phyloP scores from a whole-genome alignment of 2,113 vertebrate genomes.

The Electrona antarctica region DNA sequence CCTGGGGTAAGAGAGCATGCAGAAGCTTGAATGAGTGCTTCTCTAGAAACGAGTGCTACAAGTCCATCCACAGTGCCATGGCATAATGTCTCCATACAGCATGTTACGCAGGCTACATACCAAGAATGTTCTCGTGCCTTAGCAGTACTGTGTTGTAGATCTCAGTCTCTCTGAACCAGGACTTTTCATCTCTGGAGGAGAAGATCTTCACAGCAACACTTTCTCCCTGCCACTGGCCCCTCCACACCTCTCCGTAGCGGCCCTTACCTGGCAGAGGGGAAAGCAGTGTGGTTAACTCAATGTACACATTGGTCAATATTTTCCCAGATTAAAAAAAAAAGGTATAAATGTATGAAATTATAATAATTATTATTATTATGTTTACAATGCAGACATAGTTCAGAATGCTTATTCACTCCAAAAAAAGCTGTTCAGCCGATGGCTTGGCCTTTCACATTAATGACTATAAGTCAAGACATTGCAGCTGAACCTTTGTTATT shows the following conservation, averaged over 20 bases:
- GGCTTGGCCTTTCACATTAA: constrained; percentile 14
- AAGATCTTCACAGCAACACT: constrained; percentile 98
- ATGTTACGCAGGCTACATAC: constrained; percentile 72
- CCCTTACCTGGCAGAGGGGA: constrained; percentile 85
- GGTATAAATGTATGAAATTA: too few relatives aligned
- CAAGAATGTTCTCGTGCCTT: constrained; percentile 95
- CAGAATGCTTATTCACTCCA: background rate
- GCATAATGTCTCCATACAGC: background rate
- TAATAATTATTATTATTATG: too few relatives aligned
- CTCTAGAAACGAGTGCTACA: background rate
- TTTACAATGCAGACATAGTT: background rate
- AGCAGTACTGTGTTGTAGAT: constrained; percentile 98
- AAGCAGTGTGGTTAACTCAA: background rate
- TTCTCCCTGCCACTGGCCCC: constrained; percentile 98
- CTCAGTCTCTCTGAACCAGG: constrained; percentile 99
- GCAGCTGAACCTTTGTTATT: background rate
- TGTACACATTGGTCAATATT: too few relatives aligned
- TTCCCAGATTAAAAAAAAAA: too few relatives aligned
- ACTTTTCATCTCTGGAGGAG: constrained; percentile 97
- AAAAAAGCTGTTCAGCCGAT: background rate
- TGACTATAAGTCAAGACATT: constrained; percentile 1
- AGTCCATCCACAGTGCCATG: too few relatives aligned
- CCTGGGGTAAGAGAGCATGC: constrained; percentile 63
- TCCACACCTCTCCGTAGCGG: constrained; percentile 96
- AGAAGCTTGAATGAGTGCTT: background rate